Percentiles rank a stretch among this genome's conserved stretches.
Evolutionary conservation across 2,113 vertebrate species (phyloP).

Genomic region (Esox niger): DNA sequence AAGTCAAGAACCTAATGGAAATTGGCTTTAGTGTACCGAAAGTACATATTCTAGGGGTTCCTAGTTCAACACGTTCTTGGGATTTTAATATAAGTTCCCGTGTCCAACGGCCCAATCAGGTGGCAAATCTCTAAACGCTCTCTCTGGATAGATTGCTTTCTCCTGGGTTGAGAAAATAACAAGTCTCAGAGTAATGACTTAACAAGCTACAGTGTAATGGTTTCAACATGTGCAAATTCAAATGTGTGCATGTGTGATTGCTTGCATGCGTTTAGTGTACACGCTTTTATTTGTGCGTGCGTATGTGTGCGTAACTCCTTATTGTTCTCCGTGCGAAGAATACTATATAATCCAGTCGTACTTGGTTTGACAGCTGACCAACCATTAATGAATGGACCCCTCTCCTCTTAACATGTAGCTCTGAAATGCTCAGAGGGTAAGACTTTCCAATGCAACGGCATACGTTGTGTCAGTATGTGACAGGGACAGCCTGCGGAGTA

Average conservation of each 20-base stretch:
- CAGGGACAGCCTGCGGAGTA: constrained; percentile 51
- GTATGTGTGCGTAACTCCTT: constrained; percentile 44
- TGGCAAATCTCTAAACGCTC: constrained; percentile 73
- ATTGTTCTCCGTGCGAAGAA: constrained; percentile 5
- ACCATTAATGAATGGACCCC: constrained; percentile 40
- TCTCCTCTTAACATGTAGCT: constrained; percentile 42
- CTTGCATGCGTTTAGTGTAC: constrained; percentile 32
- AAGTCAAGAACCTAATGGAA: constrained; percentile 40
- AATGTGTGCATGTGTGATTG: constrained; percentile 48
- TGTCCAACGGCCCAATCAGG: constrained; percentile 63
- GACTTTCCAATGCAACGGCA: constrained; percentile 10
- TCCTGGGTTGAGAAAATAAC: constrained; percentile 74
- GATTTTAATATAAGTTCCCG: constrained; percentile 71
- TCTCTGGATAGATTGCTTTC: constrained; percentile 70
- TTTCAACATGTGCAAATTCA: constrained; percentile 69
- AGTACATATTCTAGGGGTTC: constrained; percentile 40
- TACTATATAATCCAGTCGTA: constrained; percentile 48
- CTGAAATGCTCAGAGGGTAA: constrained; percentile 37
- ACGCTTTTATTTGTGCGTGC: constrained; percentile 33
- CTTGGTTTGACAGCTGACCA: constrained; percentile 61
- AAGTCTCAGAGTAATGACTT: constrained; percentile 74
- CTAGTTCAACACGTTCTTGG: constrained; percentile 64
- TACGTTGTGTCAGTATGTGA: constrained; percentile 52
- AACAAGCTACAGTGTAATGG: constrained; percentile 74
- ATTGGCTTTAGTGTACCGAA: constrained; percentile 44